Conservation (phyloP, 2,113 vertebrate genomes). For the Amphiprion ocellaris region DNA sequence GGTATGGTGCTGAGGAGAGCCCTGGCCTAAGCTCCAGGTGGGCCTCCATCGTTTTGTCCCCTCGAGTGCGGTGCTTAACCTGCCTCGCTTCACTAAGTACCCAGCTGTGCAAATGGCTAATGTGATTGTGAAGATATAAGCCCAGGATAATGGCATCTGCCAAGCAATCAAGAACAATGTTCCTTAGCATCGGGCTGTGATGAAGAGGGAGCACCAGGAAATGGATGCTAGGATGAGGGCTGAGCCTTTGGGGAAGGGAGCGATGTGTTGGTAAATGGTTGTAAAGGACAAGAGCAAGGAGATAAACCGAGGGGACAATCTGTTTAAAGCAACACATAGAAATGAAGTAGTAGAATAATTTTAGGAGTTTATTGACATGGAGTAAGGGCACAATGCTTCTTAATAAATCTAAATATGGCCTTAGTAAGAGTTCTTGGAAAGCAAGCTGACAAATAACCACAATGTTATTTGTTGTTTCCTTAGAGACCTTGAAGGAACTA, state of each 20-base stretch:
- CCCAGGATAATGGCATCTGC: constrained; percentile 82
- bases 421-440: background rate
- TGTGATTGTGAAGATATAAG: constrained; percentile 82
- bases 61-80: constrained; percentile 77
- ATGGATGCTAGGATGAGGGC: constrained; percentile 49
- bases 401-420: constrained; percentile 33
- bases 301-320: constrained; percentile 54
- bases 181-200: constrained; percentile 65
- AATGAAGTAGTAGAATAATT: constrained; percentile 29
- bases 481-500: background rate
- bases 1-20: constrained; percentile 41
- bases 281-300: constrained; percentile 52
- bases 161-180: constrained; percentile 79
- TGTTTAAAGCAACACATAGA: constrained; percentile 37
- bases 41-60: constrained; percentile 70
- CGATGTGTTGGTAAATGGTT: constrained; percentile 57
- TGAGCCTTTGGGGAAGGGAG: constrained; percentile 55
- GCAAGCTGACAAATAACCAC: background rate
- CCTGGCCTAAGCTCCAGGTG: constrained; percentile 73
- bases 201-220: constrained; percentile 63
- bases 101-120: constrained; percentile 82
- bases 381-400: constrained; percentile 24
- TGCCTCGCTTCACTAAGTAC: constrained; percentile 73
- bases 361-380: constrained; percentile 16
- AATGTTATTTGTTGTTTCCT: background rate